Percentiles rank a stretch among this genome's conserved stretches.
These are phyloP conservation scores for Dermolepida albohirtum DNA, from an alignment of 2,888 invertebrate species.

Conservation along the genomic window DNA sequence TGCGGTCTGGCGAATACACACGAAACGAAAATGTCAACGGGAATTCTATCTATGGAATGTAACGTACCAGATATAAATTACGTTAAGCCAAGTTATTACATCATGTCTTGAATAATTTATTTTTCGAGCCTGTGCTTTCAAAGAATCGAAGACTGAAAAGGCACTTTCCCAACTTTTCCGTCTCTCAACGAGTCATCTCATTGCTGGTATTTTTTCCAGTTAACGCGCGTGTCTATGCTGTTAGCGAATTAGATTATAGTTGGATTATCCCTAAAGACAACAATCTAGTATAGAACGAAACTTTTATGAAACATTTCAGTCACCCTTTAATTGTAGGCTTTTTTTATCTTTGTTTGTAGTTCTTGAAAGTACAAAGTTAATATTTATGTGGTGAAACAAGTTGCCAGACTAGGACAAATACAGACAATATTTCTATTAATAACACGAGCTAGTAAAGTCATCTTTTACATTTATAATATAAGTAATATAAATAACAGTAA, in stretches of 20 bases:
- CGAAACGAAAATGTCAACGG: constrained; percentile 26
- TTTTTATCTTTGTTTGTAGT: too few relatives aligned
- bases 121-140: constrained; percentile 13
- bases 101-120: constrained; percentile 26
- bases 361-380: too few relatives aligned
- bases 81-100: constrained; percentile 32
- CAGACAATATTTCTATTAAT: too few relatives aligned
- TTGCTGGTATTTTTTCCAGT: not conserved
- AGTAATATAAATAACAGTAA: too few relatives aligned
- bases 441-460: too few relatives aligned
- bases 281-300: too few relatives aligned
- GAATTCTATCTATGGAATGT: constrained; percentile 23
- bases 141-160: constrained; percentile 6
- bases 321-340: too few relatives aligned
- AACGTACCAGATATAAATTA: constrained; percentile 30
- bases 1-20: constrained; percentile 21
- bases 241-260: constrained; percentile 8
- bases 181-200: not conserved
- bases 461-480: too few relatives aligned
- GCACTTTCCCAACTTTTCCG: constrained; percentile 16
- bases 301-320: too few relatives aligned
- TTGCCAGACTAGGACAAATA: too few relatives aligned
- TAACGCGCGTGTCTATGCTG: not conserved
- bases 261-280: constrained; percentile 3
- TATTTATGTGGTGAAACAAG: too few relatives aligned